Evolutionary conservation across 2,113 vertebrate genomes (phyloP).

Genomic region (Calypte anna): DNA sequence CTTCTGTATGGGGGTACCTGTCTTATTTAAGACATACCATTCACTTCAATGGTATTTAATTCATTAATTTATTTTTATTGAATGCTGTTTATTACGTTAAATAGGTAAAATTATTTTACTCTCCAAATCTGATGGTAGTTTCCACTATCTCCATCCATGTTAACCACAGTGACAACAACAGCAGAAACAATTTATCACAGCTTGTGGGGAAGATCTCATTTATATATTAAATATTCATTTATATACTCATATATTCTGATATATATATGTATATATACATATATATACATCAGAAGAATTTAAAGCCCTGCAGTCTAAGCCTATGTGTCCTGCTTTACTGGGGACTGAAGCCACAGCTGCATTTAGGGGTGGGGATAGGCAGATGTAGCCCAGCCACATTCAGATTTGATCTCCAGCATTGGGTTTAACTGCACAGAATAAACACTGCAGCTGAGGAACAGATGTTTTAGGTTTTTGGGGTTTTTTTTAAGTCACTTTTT

Average conservation of each 20-base stretch:
- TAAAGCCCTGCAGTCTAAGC: background rate
- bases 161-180: background rate
- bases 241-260: no score
- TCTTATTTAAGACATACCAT: background rate
- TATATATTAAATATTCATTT: background rate
- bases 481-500: background rate
- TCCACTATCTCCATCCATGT: background rate
- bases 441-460: constrained; percentile 1
- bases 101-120: background rate
- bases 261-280: no score
- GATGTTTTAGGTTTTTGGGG: background rate
- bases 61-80: background rate
- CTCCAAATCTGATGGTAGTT: background rate
- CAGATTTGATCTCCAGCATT: background rate
- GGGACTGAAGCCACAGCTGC: background rate
- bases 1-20: background rate
- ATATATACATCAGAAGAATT: background rate
- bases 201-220: rapidly evolving
- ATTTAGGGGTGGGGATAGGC: background rate
- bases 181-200: background rate
- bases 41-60: background rate
- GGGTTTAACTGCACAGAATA: background rate
- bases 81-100: background rate
- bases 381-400: background rate
- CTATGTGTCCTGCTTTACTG: background rate